Conservation (phyloP, 1,140 invertebrate species). For the Myzus persicae region DNA sequence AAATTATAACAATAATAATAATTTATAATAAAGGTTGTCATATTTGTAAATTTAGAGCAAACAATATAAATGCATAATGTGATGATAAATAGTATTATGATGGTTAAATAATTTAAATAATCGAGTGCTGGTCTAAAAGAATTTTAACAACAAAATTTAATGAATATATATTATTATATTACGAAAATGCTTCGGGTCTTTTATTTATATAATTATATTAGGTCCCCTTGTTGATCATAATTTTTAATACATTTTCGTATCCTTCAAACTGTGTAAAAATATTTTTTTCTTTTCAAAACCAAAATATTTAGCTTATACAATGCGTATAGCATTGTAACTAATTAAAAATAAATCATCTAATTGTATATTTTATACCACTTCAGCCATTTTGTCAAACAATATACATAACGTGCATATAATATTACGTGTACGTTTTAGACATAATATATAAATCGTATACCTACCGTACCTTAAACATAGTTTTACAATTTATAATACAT, state of each 20-base stretch:
- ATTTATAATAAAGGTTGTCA: neutral
- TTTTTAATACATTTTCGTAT: slow-evolving; percentile 12
- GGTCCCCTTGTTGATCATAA: neutral
- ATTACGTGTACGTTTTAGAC: neutral
- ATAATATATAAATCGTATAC: neutral
- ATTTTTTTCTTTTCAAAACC: neutral
- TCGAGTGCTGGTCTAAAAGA: neutral
- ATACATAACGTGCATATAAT: neutral
- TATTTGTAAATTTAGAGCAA: neutral
- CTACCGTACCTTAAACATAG: neutral
- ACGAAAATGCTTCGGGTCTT: neutral
- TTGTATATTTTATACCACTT: neutral
- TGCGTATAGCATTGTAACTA: neutral
- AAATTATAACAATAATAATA: neutral
- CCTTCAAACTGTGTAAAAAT: neutral
- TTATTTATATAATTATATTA: neutral
- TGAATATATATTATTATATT: slow-evolving; percentile 1
- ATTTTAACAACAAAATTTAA: neutral
- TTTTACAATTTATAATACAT: neutral
- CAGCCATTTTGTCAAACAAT: neutral
- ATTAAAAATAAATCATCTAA: neutral
- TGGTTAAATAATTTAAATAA: neutral
- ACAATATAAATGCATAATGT: neutral
- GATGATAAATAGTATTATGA: neutral
- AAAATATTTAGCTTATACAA: neutral